phyloP scores from a whole-genome alignment of 2,113 vertebrate genomes.

The Haplochromis vanheusdeni region DNA sequence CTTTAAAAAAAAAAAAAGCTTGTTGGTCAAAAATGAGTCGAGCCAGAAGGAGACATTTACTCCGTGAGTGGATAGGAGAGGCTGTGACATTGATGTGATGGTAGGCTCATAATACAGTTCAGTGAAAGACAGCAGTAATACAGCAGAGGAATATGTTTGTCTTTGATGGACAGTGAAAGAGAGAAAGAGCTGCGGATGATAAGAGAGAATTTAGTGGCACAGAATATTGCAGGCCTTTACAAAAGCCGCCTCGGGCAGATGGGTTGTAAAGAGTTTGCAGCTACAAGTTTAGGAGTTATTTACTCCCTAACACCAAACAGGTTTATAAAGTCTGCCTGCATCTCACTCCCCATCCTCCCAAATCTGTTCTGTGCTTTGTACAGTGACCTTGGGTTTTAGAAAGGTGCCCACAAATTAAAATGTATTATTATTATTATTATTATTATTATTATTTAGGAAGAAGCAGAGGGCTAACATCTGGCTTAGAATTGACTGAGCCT shows the following conservation, averaged over 20 bases:
- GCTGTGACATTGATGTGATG: background rate
- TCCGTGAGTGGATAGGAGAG: background rate
- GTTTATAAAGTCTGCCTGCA: background rate
- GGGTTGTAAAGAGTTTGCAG: constrained; percentile 6
- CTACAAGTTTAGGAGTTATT: constrained; percentile 27
- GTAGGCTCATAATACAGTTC: background rate
- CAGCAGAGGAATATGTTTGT: background rate
- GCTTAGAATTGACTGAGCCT: background rate
- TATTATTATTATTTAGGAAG: background rate
- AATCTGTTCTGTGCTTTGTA: background rate
- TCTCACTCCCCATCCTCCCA: background rate
- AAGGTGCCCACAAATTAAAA: background rate
- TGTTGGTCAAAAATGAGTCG: background rate
- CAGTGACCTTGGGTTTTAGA: background rate
- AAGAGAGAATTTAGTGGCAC: background rate
- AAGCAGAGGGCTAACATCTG: background rate
- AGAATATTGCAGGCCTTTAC: background rate
- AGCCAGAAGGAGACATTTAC: background rate
- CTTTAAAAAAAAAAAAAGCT: background rate
- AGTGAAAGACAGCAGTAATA: constrained; percentile 3
- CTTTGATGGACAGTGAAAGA: constrained; percentile 19
- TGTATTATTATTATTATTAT: background rate
- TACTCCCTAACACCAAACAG: background rate
- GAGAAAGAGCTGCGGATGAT: background rate
- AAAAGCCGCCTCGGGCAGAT: constrained; percentile 4